Percentiles rank a stretch among this genome's conserved stretches.
These are phyloP conservation scores for Zalophus californianus DNA, from an alignment of 2,797 vertebrate genomes.

Conservation along the genomic window DNA sequence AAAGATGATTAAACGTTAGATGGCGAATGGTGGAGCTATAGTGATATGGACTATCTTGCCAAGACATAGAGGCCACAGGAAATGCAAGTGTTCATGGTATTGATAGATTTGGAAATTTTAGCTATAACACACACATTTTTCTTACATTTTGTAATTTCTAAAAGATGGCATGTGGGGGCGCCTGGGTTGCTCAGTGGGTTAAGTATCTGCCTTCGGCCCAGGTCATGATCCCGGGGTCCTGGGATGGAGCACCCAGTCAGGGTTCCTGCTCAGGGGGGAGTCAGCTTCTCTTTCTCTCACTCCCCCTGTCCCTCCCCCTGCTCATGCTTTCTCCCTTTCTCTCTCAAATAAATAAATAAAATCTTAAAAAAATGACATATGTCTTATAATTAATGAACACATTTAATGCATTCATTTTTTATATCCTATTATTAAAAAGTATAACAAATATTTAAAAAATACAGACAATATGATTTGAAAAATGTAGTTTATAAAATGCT, in stretches of 20 bases:
- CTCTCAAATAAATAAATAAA: neutral
- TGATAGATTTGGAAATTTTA: neutral
- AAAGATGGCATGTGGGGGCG: neutral
- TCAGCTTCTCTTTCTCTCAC: neutral
- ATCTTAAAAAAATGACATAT: neutral
- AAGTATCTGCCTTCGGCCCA: neutral
- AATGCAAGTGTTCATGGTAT: neutral
- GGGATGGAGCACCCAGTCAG: neutral
- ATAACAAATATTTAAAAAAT: neutral
- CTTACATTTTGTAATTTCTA: neutral
- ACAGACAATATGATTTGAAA: neutral
- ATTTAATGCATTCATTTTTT: neutral
- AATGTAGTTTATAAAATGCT: neutral
- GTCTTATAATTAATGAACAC: neutral
- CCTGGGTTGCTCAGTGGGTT: neutral
- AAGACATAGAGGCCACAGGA: neutral
- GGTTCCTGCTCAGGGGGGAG: neutral
- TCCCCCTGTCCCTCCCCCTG: neutral
- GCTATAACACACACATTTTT: neutral
- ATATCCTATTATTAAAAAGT: neutral
- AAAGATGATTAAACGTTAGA: neutral
- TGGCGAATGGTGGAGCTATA: neutral
- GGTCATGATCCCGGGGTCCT: neutral
- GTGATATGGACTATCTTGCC: neutral
- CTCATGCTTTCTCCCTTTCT: neutral